Evolutionary conservation across 1,140 invertebrate species (phyloP).

Genomic region (Lethrus apterus): DNA sequence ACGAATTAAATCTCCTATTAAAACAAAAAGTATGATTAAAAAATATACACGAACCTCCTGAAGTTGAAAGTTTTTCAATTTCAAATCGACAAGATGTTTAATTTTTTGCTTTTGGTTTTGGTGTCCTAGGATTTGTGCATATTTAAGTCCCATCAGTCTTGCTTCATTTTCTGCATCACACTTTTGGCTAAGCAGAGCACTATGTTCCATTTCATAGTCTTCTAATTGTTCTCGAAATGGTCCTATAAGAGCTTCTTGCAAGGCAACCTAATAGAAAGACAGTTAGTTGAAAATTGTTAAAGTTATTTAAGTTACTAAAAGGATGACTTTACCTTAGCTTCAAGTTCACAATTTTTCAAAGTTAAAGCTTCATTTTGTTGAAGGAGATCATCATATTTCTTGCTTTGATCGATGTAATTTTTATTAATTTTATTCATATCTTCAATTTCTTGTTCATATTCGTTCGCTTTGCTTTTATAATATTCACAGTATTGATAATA

Average conservation of each 20-base stretch:
- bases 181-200: slow-evolving; percentile 22
- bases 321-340: slow-evolving; percentile 22
- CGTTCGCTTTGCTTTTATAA: background rate
- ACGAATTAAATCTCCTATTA: too few relatives aligned
- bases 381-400: slow-evolving; percentile 34
- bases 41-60: slow-evolving; percentile 19
- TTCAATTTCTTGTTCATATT: slow-evolving; percentile 23
- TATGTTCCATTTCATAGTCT: slow-evolving; percentile 24
- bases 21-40: too few relatives aligned
- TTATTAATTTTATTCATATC: slow-evolving; percentile 29
- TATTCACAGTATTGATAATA: slow-evolving; percentile 11
- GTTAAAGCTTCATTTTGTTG: slow-evolving; percentile 26
- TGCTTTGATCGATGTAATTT: slow-evolving; percentile 36
- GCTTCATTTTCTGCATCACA: slow-evolving; percentile 26
- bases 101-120: slow-evolving; percentile 64
- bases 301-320: background rate
- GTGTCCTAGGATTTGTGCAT: slow-evolving; percentile 55
- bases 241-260: slow-evolving; percentile 29
- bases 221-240: slow-evolving; percentile 29
- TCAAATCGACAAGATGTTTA: slow-evolving; percentile 55
- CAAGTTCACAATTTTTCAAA: slow-evolving; percentile 1
- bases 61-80: slow-evolving; percentile 46
- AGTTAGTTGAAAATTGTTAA: background rate
- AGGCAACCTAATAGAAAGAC: slow-evolving; percentile 23
- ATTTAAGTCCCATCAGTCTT: slow-evolving; percentile 49